Base-by-base conservation (phyloP, 2,888 invertebrate genomes). In the Trilocha varians region DNA sequence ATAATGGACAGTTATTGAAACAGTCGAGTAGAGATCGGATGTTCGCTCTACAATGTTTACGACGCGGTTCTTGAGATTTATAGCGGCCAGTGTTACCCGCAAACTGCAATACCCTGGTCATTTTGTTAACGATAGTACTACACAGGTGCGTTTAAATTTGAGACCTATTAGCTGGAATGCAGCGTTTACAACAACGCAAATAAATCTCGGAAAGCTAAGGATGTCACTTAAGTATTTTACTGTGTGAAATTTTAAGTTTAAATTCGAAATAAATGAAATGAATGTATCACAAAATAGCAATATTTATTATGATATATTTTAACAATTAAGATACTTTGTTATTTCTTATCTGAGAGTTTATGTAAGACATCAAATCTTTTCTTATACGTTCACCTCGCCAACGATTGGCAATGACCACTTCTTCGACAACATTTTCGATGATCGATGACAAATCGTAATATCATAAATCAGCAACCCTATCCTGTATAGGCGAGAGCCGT, bases 21-120 rank as follows among this genome's bases (percentile, higher is more conserved):
- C 62, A 63, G 62, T 65, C 56, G 55, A 58, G 60, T 67, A 66
- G 58, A 73, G 67, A 73, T 71, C 70, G 62, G 62, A 55, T 65
- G 68, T 67, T 73, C 72, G 59, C 62, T 59, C 65, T 61, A 57
- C 57, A 55, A 62, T 72, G 76, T 75, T 73, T 71, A 72, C 65
- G 65, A 63, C 52, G 55, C 53, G 62, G 62, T 62, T 62, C 59
- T 51, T 55, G 59, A 74, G 75, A 80, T 79, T 80, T 79, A 80
- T 78, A 70, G 74, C 65, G 62, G 53, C 64, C 62, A 62, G 66
- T 76, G 78, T 78, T 77, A 78, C 77, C 78, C 79, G 78, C 72
- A 76, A 73, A 58, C 73, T 65, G 65, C 72, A 77, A 76, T 75
- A 76, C 72, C 69, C 66, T 48, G 49, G 64, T 64, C 63, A 62